Evolutionary conservation across 2,888 invertebrate species (phyloP), one percentile per base, ranked within the genome.

Genomic region (Lasioglossum marginatum): DNA sequence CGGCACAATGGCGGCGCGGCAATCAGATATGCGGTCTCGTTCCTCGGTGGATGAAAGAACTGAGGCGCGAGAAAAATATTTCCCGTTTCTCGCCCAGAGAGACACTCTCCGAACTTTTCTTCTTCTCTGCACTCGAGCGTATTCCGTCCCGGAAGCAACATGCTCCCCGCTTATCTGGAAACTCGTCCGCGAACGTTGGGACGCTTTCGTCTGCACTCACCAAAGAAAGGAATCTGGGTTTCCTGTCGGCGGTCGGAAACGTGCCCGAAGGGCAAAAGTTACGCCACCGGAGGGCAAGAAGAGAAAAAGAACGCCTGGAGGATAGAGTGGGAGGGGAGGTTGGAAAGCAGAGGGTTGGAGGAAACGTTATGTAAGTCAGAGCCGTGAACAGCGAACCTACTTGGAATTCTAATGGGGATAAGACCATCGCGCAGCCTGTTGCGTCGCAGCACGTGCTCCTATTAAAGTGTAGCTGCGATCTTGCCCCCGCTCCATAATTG

Each of bases 371-470:
- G 79, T 70, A 81, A 86, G 86, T 85, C 85, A 70, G 79, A 78
- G 66, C 37, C 45, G 48, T 48, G 73, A 66, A 72, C 43, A 72
- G 82, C 23, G 73, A 78, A 83, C 76, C 86, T 89, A 90, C 89
- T 89, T 91, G 89, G 90, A 92, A 92, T 93, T 93, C 91, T 91
- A 92, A 94, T 92, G 89, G 92, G 92, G 91, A 90, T 85, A 90
- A 89, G 83, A 87, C 89, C 68, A 84, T 86, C 81, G 77, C 78
- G 70, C 88, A 83, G 93, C 93, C 93, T 92, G 93, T 92, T 92
- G 93, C 93, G 87, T 88, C 90, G 60, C 60, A 81, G 81, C 89
- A 89, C 90, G 90, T 88, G 89, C 77, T 76, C 12, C 40, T 52
- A 16, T 70, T 48, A 48, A 8, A 75, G 19, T 40, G 63, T 27